These are phyloP conservation scores for Tangachromis dhanisi DNA, from an alignment of 2,113 vertebrate genomes.

Conservation along the genomic window DNA sequence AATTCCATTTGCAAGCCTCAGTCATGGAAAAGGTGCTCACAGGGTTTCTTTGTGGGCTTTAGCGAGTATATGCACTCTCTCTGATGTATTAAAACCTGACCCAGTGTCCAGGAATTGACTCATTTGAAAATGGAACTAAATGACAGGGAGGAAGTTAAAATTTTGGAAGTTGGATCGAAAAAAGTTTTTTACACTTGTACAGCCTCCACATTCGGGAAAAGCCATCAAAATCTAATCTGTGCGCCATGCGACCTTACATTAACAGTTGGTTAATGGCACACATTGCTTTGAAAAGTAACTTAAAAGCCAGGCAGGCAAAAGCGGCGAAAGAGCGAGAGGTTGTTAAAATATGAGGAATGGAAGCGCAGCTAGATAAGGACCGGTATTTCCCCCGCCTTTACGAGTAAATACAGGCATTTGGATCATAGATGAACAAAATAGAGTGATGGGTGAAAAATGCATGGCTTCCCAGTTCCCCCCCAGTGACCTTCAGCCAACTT, in stretches of 20 bases:
- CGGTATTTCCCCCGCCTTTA: background rate
- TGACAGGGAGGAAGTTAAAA: conserved; percentile 11
- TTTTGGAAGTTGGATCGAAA: conserved; percentile 6
- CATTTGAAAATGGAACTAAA: conserved; percentile 42
- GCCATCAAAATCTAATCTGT: conserved; percentile 27
- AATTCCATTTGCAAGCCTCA: conserved; percentile 54
- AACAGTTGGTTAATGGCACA: conserved; percentile 39
- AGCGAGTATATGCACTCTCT: conserved; percentile 10
- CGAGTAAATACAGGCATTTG: background rate
- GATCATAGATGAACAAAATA: conserved; percentile 11
- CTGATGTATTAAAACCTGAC: conserved; percentile 32
- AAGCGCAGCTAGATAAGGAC: background rate
- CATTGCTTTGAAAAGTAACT: conserved; percentile 33
- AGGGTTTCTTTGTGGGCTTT: conserved; percentile 35
- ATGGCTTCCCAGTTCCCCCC: background rate
- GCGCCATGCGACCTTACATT: background rate
- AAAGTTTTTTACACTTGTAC: background rate
- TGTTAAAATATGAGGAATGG: background rate
- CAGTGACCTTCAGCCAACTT: background rate
- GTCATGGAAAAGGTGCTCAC: conserved; percentile 43
- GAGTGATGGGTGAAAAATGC: background rate
- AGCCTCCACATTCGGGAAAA: background rate
- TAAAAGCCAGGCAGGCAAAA: conserved; percentile 1
- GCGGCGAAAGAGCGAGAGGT: background rate
- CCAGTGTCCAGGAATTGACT: conserved; percentile 21